phyloP scores from a whole-genome alignment of 1,140 invertebrate genomes.

The Drosophila hydei region DNA sequence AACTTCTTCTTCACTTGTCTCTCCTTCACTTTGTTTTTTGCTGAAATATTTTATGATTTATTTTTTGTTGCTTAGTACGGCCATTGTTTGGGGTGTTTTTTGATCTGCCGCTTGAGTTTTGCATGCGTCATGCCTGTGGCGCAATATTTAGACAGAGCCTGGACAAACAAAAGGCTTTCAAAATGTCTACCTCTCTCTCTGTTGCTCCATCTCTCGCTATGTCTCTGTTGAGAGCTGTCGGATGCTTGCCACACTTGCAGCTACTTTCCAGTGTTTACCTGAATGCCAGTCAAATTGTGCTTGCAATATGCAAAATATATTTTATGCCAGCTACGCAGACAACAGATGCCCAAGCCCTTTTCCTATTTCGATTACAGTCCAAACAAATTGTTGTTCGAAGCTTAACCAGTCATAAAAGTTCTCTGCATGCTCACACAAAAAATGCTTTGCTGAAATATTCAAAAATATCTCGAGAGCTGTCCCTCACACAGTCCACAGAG shows the following conservation, averaged over 20 bases:
- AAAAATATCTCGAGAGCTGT: slow-evolving; percentile 24
- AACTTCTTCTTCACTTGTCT: slow-evolving; percentile 7
- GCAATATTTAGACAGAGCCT: slow-evolving; percentile 61
- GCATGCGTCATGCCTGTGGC: slow-evolving; percentile 32
- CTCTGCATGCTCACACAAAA: slow-evolving; percentile 8
- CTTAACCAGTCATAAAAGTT: slow-evolving; percentile 25
- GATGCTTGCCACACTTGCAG: slow-evolving; percentile 44
- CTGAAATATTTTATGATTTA: slow-evolving; percentile 41
- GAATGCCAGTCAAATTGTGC: slow-evolving; percentile 16
- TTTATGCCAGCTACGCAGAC: slow-evolving; percentile 66
- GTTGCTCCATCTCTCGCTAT: background rate
- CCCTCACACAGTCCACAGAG: background rate
- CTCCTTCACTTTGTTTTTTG: background rate
- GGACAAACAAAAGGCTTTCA: slow-evolving; percentile 29
- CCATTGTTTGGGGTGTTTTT: slow-evolving; percentile 40
- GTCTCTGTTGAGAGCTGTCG: background rate
- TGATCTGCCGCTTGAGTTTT: slow-evolving; percentile 48
- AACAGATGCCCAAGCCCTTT: slow-evolving; percentile 11
- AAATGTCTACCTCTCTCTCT: background rate
- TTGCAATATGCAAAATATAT: slow-evolving; percentile 45
- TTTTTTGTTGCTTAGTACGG: slow-evolving; percentile 16
- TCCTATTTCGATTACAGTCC: slow-evolving; percentile 63
- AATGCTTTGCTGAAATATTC: slow-evolving; percentile 58
- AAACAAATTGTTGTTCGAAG: slow-evolving; percentile 58
- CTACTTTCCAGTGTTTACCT: slow-evolving; percentile 34